Base-by-base conservation (phyloP, 1,140 invertebrate species). In the Pseudomyrmex sp. region DNA sequence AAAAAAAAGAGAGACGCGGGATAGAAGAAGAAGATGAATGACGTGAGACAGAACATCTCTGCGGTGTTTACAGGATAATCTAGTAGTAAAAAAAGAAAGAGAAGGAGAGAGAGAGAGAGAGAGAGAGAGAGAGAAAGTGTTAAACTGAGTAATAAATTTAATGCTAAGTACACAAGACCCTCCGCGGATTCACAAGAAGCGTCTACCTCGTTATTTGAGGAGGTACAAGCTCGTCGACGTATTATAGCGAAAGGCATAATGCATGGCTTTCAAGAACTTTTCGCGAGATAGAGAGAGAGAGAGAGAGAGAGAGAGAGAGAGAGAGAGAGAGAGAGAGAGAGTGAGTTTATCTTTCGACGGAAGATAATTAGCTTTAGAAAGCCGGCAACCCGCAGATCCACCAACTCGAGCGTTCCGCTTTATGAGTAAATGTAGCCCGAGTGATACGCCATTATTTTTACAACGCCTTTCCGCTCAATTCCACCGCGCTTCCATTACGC, bases 391-490 rank as follows among this genome's bases (percentile, higher is more conserved):
- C 52, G 44, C 54, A 46, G 66, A 80, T 54, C 46, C 46, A 56
- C 4, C 35, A 35, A 35, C 8, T 10, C 44, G 44, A 48, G 10
- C 18, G 48, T 50, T 18, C 18, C 9, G 20, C 52, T 86, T 85
- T 66, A 82, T 52, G 58, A 48, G 2, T 48, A 46, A 44, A 46
- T 66, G 54, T 82, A 77, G 5, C 62, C 20, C 77, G 23, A 61
- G n/a, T 61, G 61, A 83, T 73, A 68, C 54, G 10, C 46, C 72
- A 62, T 86, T 86, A 87, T 83, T 86, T 86, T 86, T 75, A 63
- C 65, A 77, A 84, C 26, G n/a, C 46, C 61, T 70, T 74, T 80
- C 63, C 74, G 18, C 79, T 74, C 56, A 56, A 59, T 62, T 83
- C 56, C 61, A 48, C 7, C 52, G 46, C 65, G 61, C 35, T 62